Base-by-base conservation (phyloP, 1,140 invertebrate genomes). In the Ericerus pela region DNA sequence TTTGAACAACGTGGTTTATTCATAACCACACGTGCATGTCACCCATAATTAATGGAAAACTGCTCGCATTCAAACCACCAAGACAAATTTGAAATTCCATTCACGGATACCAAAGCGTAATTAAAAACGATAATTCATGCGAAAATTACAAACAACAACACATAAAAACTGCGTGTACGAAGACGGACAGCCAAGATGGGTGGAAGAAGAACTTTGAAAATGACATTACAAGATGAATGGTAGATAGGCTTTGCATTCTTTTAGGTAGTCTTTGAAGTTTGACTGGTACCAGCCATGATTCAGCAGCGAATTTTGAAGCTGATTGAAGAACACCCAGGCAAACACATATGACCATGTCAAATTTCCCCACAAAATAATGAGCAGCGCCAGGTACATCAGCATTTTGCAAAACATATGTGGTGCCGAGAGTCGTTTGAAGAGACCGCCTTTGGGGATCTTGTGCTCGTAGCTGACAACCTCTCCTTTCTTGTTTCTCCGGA, bases 371-470 rank as follows among this genome's bases (percentile, higher is more conserved):
- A 84, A 67, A 24, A 92, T 71, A 18, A 83, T 61, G 16, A 75
- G 70, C 8, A 90, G 61, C 27, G 75, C 71, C 14, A 79, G 61
- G 65, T 93, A 93, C 65, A 93, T 80, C 1, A 88, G 58, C 29
- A 91, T 79, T 71, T 93, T 89, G 38, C 81, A 81, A 43, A 85
- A 73, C 66, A 85, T 82, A 67, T 92, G 83, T 0, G 89, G 88
- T 58, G 80, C 82, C 1, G 88, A 87, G 1, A 92, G 69, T 56
- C 77, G 75, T 16, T 88, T 72, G 65, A 93, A 95, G 62, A 81
- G 73, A 54, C 82, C 80, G 2, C 85, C 85, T 29, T 69, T 58
- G n/a, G 88, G 88, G 62, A 92, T 72, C 65, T 79, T 75, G 69
- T 94, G 81, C n/a, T 76, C 73, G 33, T 78, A 75, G 1, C 80